These are phyloP conservation scores for Lissocephala sabroskyi DNA, from an alignment of 2,888 invertebrate genomes.

Conservation along the genomic window DNA sequence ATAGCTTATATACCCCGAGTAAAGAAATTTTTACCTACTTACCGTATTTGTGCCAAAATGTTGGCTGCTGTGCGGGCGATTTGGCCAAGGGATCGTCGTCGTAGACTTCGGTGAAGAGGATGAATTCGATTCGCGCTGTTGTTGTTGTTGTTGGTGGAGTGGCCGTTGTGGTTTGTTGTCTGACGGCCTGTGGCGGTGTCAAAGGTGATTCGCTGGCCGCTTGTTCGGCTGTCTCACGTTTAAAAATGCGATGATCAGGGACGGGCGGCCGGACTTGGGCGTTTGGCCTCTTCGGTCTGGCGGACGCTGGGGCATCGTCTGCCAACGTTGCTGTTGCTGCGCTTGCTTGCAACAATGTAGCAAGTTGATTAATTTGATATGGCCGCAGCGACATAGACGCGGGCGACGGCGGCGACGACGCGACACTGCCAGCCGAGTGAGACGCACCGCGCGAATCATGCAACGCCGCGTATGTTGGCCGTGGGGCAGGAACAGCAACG, in stretches of 20 bases:
- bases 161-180: slow-evolving; percentile 15
- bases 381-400: slow-evolving; percentile 55
- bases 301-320: slow-evolving; percentile 9
- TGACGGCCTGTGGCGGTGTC: slow-evolving; percentile 24
- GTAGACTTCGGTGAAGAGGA: slow-evolving; percentile 59
- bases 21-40: slow-evolving; percentile 64
- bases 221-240: slow-evolving; percentile 54
- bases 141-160: slow-evolving; percentile 21
- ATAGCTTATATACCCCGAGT: no score
- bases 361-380: slow-evolving; percentile 65
- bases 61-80: slow-evolving; percentile 13
- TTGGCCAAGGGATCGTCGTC: slow-evolving; percentile 30
- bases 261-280: slow-evolving; percentile 16
- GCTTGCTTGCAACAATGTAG: slow-evolving; percentile 60
- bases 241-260: slow-evolving; percentile 44
- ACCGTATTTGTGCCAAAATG: slow-evolving; percentile 68
- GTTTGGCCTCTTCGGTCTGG: slow-evolving; percentile 13
- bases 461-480: slow-evolving; percentile 3
- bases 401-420: slow-evolving; percentile 53
- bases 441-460: slow-evolving; percentile 38
- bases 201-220: slow-evolving; percentile 55
- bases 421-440: slow-evolving; percentile 33
- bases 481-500: neutral
- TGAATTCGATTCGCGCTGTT: slow-evolving; percentile 44
- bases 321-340: slow-evolving; percentile 30